Evolutionary conservation across 2,888 invertebrate genomes (phyloP).

Genomic region (Pristionchus entomophagus): DNA sequence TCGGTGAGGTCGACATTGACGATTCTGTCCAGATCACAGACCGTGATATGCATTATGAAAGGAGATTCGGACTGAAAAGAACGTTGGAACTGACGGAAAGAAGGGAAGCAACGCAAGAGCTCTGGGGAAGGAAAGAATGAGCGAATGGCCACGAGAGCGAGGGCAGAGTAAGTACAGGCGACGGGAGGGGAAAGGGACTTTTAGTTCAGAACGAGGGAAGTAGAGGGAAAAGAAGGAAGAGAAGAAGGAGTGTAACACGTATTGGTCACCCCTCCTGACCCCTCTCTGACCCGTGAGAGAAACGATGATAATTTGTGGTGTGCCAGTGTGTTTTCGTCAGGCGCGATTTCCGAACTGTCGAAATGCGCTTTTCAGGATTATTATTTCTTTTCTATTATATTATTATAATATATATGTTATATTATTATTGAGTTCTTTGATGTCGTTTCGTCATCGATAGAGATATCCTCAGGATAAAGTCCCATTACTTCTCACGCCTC

Average conservation of each 20-base stretch:
- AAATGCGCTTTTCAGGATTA: no score
- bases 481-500: no score
- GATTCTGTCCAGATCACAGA: conserved; percentile 51
- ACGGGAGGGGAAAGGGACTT: conserved; percentile 3
- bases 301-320: conserved; percentile 9
- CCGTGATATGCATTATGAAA: conserved; percentile 46
- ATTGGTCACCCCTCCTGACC: neutral
- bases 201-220: conserved; percentile 17
- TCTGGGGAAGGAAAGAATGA: neutral
- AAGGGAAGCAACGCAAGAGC: neutral
- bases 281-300: neutral
- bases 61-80: neutral
- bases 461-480: no score
- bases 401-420: no score
- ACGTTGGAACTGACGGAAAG: neutral
- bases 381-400: no score
- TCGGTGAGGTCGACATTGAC: conserved; percentile 50
- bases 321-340: neutral
- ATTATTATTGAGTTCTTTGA: no score
- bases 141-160: neutral
- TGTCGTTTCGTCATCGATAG: no score
- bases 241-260: neutral
- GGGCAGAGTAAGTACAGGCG: neutral
- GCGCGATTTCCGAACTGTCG: neutral
- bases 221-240: neutral